A percentile compares a stretch with the other conserved stretches of the same genome.
Evolutionary conservation across 2,888 invertebrate species (phyloP).

Genomic region (Apamea sordens): DNA sequence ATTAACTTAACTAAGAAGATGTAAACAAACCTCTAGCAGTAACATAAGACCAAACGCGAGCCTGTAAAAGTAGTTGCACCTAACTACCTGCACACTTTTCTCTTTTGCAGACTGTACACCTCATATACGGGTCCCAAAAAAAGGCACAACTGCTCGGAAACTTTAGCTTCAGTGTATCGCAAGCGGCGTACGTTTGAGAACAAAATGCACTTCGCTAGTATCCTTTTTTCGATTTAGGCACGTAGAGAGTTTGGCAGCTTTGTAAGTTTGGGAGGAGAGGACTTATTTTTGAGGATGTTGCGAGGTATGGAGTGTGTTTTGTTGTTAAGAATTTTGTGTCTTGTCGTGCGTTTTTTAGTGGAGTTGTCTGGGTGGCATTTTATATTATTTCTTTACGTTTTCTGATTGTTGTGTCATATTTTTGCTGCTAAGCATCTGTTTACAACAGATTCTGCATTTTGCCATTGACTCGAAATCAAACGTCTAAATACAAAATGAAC

Average conservation of each 20-base stretch:
- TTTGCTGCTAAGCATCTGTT: not conserved
- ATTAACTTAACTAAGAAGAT: not conserved
- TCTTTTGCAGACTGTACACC: constrained; percentile 16
- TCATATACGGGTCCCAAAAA: constrained; percentile 39
- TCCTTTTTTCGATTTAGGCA: constrained; percentile 57
- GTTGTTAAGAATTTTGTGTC: not conserved
- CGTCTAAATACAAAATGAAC: not conserved
- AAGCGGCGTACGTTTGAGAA: constrained; percentile 54
- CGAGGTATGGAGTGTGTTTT: constrained; percentile 32
- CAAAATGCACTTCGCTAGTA: constrained; percentile 60
- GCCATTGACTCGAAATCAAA: not conserved
- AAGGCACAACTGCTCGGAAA: constrained; percentile 45
- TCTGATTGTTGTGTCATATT: not conserved
- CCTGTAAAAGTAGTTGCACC: not conserved
- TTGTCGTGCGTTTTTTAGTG: not conserved
- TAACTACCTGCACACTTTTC: not conserved
- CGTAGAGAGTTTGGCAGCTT: constrained; percentile 43
- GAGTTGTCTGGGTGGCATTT: not conserved
- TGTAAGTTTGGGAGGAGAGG: constrained; percentile 49
- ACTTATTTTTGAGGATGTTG: constrained; percentile 26
- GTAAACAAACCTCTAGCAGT: not conserved
- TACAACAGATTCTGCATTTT: not conserved
- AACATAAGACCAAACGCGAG: not conserved
- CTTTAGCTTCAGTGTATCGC: constrained; percentile 62
- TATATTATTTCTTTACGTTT: not conserved